Evolutionary conservation across 2,113 vertebrate genomes (phyloP).

Genomic region (Mus spicilegus): DNA sequence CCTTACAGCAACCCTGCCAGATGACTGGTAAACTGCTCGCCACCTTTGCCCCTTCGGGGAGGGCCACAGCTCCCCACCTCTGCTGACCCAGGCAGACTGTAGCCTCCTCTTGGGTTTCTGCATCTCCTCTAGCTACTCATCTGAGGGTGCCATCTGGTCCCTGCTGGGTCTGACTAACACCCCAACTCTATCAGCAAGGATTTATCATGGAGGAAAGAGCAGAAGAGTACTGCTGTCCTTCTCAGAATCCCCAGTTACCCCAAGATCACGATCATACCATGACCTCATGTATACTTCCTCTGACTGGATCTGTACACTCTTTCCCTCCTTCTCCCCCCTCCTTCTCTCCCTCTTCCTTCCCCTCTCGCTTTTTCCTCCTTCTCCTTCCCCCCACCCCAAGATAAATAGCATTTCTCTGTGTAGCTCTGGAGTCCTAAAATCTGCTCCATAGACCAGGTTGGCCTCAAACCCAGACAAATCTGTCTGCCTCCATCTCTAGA

Average conservation of each 20-base stretch:
- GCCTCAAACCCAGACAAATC: not conserved
- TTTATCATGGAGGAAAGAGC: not conserved
- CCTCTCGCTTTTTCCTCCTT: fast-evolving
- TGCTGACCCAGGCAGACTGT: not conserved
- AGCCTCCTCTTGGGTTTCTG: not conserved
- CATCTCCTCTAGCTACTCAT: not conserved
- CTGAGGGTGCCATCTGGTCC: not conserved
- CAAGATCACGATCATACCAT: conserved; percentile 17
- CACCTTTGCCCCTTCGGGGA: not conserved
- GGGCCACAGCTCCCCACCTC: not conserved
- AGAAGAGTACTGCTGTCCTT: not conserved
- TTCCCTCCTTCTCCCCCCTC: fast-evolving
- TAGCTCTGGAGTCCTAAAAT: not conserved
- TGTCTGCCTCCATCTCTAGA: not conserved
- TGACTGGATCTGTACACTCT: not conserved
- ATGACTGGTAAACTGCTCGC: not conserved
- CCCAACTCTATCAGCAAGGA: not conserved
- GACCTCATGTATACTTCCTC: not conserved
- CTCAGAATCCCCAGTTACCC: conserved; percentile 13
- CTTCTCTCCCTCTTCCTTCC: too few relatives aligned
- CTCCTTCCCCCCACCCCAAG: too few relatives aligned
- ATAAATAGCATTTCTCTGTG: too few relatives aligned
- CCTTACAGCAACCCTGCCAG: not conserved
- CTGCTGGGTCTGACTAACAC: not conserved
- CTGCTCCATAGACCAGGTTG: not conserved